Percentiles rank a stretch among this genome's conserved stretches.
Conservation (phyloP, 2,113 vertebrate species). For the Elaphurus davidianus region DNA sequence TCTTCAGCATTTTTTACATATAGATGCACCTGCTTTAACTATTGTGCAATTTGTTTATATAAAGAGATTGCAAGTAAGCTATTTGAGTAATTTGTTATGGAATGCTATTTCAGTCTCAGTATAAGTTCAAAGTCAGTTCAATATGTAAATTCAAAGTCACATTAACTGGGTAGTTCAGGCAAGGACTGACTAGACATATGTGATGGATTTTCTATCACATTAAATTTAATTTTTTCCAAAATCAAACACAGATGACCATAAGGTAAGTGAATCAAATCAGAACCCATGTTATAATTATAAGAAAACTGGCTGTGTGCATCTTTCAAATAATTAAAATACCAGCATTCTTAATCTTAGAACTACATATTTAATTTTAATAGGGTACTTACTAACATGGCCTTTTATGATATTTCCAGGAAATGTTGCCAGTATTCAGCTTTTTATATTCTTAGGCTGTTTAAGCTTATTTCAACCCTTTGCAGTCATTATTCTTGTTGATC, state of each 20-base stretch:
- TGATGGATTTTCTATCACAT: constrained; percentile 56
- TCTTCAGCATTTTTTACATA: not conserved
- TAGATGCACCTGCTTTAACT: not conserved
- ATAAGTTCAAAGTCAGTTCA: not conserved
- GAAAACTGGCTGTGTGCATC: not conserved
- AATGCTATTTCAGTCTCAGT: constrained; percentile 28
- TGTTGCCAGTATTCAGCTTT: not conserved
- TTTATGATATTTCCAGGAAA: not conserved
- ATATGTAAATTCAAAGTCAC: not conserved
- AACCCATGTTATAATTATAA: not conserved
- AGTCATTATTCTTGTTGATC: not conserved
- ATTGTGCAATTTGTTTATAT: not conserved
- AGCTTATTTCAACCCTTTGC: not conserved
- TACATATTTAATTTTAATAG: not conserved
- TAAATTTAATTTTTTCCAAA: constrained; percentile 42
- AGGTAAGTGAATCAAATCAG: constrained; percentile 40
- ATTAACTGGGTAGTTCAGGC: not conserved
- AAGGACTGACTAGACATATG: constrained; percentile 15
- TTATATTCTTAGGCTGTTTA: not conserved
- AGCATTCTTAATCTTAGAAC: not conserved
- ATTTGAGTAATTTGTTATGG: not conserved
- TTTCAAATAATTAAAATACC: constrained; percentile 22
- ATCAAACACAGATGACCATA: constrained; percentile 65
- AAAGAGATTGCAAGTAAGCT: not conserved
- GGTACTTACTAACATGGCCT: not conserved